A percentile compares a stretch with the other conserved stretches of the same genome.
Evolutionary conservation across 1,140 invertebrate species (phyloP).

Genomic region (Laupala kohalensis): DNA sequence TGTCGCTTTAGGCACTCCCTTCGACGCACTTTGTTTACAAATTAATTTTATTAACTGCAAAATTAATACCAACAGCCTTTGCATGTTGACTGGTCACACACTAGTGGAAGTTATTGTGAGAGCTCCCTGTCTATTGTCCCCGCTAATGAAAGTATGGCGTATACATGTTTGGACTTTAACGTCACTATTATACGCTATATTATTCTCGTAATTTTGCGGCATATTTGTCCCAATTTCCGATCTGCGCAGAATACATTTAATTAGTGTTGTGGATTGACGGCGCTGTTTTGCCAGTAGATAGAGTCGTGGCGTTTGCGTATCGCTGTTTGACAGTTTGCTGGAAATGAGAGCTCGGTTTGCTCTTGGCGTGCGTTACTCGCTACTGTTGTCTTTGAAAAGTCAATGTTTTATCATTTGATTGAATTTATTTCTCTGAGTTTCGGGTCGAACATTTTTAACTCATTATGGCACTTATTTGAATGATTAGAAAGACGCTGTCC

Average conservation of each 20-base stretch:
- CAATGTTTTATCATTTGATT: no score
- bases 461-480: no score
- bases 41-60: not conserved
- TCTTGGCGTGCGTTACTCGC: not conserved
- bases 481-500: no score
- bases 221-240: not conserved
- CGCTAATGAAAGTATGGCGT: not conserved
- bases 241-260: not conserved
- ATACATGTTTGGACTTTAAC: not conserved
- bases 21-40: not conserved
- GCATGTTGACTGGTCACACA: not conserved
- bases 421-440: no score
- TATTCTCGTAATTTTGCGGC: not conserved
- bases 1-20: no score
- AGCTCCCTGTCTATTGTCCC: not conserved
- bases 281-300: not conserved
- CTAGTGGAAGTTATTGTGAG: not conserved
- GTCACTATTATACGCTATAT: not conserved
- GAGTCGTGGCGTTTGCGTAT: not conserved
- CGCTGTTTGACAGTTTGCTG: not conserved
- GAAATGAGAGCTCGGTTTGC: not conserved
- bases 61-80: not conserved
- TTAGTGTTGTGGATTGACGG: not conserved
- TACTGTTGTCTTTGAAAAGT: conserved; percentile 22
- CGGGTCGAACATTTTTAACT: no score